Evolutionary conservation across 1,140 invertebrate species (phyloP), one percentile per base, ranked within the genome.

Genomic region (Lamellibrachia luymesi): DNA sequence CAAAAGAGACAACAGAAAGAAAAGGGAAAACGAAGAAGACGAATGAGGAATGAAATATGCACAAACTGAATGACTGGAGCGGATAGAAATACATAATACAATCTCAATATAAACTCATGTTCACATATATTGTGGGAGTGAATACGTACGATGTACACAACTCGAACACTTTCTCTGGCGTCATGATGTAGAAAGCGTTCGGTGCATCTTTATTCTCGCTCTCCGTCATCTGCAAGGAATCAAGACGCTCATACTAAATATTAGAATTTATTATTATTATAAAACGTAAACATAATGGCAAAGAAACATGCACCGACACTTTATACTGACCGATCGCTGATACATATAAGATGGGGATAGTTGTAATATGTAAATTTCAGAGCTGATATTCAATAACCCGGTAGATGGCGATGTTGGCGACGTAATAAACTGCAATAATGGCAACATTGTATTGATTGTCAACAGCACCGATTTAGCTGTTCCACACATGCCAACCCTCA

Each of bases 111-210:
- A 10, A 2, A 92, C 50, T 17, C 5, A 2, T 17, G 10, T 38
- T 22, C 4, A 92, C 27, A 51, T 4, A 92, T 17, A 51, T 13
- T n/a, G 2, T 8, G 49, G 27, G 17, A 51, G 50, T 38, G 10
- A 27, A 52, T 94, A 95, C 96, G 96, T 96, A 97, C 97, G 96
- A 95, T 56, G 97, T 96, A 94, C 97, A 96, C 50, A 97, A 94
- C 95, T 97, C 97, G 91, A 97, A 96, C 52, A 96, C 96, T 94
- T 97, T 97, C 94, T 97, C 96, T 93, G 95, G 95, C 94, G 97
- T 97, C 92, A 96, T 95, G 22, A 97, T 95, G 95, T 97, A 97
- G 95, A 97, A 97, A 4, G 97, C 97, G 94, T 97, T 97, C 50
- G 97, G 96, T 89, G 97, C 97, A 94, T 97, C 97, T 92, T 97